Conservation (phyloP, 2,113 vertebrate genomes). For the Cyanistes caeruleus region DNA sequence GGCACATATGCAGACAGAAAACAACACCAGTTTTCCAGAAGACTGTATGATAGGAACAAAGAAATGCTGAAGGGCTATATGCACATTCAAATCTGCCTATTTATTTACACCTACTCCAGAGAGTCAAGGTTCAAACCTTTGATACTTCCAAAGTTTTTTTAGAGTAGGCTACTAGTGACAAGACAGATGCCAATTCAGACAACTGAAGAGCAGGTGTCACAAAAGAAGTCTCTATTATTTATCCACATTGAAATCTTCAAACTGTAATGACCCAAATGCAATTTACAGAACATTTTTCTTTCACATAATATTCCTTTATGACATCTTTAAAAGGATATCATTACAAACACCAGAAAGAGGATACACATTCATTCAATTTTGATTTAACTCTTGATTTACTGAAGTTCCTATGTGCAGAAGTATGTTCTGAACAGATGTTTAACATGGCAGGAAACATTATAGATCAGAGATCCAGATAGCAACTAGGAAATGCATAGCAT, state of each 20-base stretch:
- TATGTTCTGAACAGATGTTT: constrained; percentile 42
- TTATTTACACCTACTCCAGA: neutral
- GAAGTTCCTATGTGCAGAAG: neutral
- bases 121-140: neutral
- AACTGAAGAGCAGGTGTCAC: neutral
- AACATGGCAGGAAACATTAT: constrained; percentile 27
- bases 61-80: neutral
- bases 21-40: neutral
- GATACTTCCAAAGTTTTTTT: neutral
- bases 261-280: neutral
- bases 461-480: constrained; percentile 36
- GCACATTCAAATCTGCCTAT: neutral
- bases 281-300: neutral
- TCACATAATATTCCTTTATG: neutral
- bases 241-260: neutral
- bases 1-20: neutral
- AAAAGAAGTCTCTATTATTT: neutral
- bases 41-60: neutral
- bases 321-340: neutral
- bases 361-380: neutral
- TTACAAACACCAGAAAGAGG: neutral
- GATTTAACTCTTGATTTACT: constrained; percentile 30
- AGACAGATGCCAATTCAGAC: neutral
- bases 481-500: constrained; percentile 42
- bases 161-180: neutral